Percentiles rank a stretch among this genome's conserved stretches.
Evolutionary conservation across 2,797 vertebrate species (phyloP).

Genomic region (Morelia viridis): DNA sequence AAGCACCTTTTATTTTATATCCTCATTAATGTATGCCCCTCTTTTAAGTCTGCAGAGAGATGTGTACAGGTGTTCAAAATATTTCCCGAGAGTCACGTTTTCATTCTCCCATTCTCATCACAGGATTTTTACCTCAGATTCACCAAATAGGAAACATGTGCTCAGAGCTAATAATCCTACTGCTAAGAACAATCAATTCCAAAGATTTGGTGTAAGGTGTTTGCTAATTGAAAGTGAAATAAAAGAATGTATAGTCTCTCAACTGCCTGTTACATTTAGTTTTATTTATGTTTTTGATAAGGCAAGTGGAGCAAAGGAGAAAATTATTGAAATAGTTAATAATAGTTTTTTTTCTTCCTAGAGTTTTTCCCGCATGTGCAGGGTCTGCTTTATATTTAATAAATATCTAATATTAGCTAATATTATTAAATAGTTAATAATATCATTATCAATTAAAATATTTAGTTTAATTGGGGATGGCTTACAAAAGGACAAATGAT

Average conservation of each 20-base stretch:
- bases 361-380: too few species aligned
- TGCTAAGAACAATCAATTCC: conserved; percentile 66
- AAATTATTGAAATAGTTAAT: neutral
- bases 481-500: neutral
- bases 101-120: conserved; percentile 70
- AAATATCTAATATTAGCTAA: too few species aligned
- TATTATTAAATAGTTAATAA: neutral
- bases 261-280: conserved; percentile 65
- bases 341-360: neutral
- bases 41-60: conserved; percentile 63
- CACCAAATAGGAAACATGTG: conserved; percentile 77
- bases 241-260: conserved; percentile 66
- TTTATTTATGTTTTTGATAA: conserved; percentile 71
- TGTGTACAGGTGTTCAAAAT: conserved; percentile 56
- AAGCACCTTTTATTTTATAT: conserved; percentile 57
- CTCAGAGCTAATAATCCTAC: conserved; percentile 61
- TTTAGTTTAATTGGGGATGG: neutral
- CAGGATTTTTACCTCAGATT: conserved; percentile 73
- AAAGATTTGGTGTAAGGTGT: conserved; percentile 64
- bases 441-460: neutral
- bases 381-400: too few species aligned
- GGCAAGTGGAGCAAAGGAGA: conserved; percentile 54
- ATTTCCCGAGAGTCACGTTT: conserved; percentile 59
- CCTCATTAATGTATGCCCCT: conserved; percentile 60
- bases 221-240: conserved; percentile 74